Percentiles rank a stretch among this genome's conserved stretches.
Conservation (phyloP, 1,140 invertebrate genomes). For the Tetramorium alpestre region DNA sequence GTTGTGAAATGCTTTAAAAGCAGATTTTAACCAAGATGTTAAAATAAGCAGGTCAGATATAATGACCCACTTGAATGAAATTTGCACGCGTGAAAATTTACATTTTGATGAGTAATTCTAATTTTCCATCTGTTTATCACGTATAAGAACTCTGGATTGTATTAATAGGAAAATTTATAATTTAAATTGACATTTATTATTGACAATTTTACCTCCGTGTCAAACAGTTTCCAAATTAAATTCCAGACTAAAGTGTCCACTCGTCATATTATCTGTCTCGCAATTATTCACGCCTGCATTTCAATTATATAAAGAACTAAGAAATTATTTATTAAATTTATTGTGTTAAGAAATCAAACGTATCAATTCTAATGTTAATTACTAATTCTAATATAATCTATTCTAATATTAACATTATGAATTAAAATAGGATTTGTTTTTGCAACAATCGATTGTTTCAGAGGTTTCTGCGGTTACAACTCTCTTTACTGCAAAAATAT, state of each 20-base stretch:
- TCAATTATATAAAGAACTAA: not conserved
- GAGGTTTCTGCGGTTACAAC: not conserved
- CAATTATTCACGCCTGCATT: not conserved
- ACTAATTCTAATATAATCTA: not conserved
- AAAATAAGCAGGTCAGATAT: not conserved
- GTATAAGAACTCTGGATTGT: not conserved
- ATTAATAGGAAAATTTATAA: not conserved
- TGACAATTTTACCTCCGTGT: not conserved
- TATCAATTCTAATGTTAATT: not conserved
- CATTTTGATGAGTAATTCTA: not conserved
- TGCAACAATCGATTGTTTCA: not conserved
- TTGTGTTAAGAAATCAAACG: not conserved
- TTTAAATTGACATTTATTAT: slow-evolving; percentile 4
- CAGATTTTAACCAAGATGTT: not conserved
- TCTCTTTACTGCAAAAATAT: not conserved
- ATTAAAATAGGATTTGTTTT: not conserved
- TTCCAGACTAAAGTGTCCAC: not conserved
- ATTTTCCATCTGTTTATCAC: not conserved
- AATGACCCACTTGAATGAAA: not conserved
- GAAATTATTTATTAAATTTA: not conserved
- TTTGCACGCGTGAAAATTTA: slow-evolving; percentile 2
- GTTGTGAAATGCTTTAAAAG: not conserved
- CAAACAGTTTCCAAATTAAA: slow-evolving; percentile 14
- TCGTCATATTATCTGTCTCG: not conserved
- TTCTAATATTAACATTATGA: not conserved